phyloP scores from a whole-genome alignment of 2,797 vertebrate species.

The Xenentodon cancila region DNA sequence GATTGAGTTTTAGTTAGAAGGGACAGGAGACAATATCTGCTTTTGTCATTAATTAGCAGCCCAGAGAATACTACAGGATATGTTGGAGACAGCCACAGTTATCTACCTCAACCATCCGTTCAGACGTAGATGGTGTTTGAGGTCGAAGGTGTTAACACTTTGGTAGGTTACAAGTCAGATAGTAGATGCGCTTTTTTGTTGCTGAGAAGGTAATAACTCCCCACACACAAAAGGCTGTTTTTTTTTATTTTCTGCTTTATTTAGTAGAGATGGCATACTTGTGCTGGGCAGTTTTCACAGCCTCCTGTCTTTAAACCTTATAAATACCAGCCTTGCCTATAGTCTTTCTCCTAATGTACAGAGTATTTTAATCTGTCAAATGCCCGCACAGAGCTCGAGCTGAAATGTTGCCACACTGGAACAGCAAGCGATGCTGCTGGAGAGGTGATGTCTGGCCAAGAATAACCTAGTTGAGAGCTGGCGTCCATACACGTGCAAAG shows the following conservation, averaged over 20 bases:
- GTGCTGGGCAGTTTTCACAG: constrained; percentile 18
- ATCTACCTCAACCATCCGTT: constrained; percentile 23
- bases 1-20: constrained; percentile 7
- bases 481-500: not conserved
- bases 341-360: constrained; percentile 45
- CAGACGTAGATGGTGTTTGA: constrained; percentile 29
- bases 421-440: constrained; percentile 18
- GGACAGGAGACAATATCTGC: constrained; percentile 25
- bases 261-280: constrained; percentile 31
- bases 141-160: constrained; percentile 38
- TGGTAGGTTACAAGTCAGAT: constrained; percentile 37
- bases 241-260: constrained; percentile 38
- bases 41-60: constrained; percentile 37
- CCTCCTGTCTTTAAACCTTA: constrained; percentile 31
- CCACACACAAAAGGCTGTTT: constrained; percentile 17
- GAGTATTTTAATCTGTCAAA: constrained; percentile 47
- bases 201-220: constrained; percentile 29
- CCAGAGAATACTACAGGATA: constrained; percentile 33
- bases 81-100: constrained; percentile 25
- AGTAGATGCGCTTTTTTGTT: constrained; percentile 46
- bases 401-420: constrained; percentile 47
- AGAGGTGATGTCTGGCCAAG: constrained; percentile 45
- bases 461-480: constrained; percentile 46
- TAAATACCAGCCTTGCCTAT: constrained; percentile 49
- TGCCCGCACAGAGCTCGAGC: constrained; percentile 37